These are phyloP conservation scores for Dastarcus helophoroides DNA, from an alignment of 2,888 invertebrate genomes.

Conservation along the genomic window DNA sequence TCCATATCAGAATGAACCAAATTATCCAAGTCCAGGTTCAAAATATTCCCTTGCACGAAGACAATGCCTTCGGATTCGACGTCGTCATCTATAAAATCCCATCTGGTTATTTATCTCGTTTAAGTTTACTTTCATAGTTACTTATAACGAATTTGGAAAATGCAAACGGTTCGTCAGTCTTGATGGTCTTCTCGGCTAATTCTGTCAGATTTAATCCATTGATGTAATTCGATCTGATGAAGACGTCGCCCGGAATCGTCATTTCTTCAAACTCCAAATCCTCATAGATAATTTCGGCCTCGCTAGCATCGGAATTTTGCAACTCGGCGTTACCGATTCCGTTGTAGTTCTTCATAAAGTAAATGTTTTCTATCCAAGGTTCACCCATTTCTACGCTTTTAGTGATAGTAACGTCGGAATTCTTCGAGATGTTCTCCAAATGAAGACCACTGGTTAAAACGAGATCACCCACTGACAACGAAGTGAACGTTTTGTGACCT, in stretches of 20 bases:
- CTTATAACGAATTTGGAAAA: constrained; percentile 16
- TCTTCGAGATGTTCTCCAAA: constrained; percentile 12
- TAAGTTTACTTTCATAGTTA: background rate
- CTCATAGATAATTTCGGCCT: constrained; percentile 27
- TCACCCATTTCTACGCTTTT: constrained; percentile 13
- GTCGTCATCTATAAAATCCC: constrained; percentile 20
- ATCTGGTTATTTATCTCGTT: constrained; percentile 1
- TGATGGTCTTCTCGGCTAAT: constrained; percentile 31
- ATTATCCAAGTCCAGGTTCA: constrained; percentile 38
- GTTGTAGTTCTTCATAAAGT: constrained; percentile 35
- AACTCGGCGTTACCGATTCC: constrained; percentile 34
- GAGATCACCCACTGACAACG: constrained; percentile 23
- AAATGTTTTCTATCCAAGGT: constrained; percentile 30
- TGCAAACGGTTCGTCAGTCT: constrained; percentile 30
- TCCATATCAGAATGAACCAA: constrained; percentile 25
- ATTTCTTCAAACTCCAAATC: constrained; percentile 27
- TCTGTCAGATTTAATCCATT: constrained; percentile 31
- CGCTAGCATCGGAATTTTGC: constrained; percentile 32
- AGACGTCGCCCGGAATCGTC: constrained; percentile 26
- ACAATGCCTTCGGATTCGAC: constrained; percentile 19
- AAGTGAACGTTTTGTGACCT: constrained; percentile 25
- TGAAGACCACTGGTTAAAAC: constrained; percentile 15
- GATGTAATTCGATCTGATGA: constrained; percentile 30
- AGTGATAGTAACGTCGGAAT: constrained; percentile 13
- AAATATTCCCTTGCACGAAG: constrained; percentile 27